Evolutionary conservation across 64 coral and sea anemone species (phyloP), one percentile per base, ranked within the genome.

Genomic region (Montipora sp.): DNA sequence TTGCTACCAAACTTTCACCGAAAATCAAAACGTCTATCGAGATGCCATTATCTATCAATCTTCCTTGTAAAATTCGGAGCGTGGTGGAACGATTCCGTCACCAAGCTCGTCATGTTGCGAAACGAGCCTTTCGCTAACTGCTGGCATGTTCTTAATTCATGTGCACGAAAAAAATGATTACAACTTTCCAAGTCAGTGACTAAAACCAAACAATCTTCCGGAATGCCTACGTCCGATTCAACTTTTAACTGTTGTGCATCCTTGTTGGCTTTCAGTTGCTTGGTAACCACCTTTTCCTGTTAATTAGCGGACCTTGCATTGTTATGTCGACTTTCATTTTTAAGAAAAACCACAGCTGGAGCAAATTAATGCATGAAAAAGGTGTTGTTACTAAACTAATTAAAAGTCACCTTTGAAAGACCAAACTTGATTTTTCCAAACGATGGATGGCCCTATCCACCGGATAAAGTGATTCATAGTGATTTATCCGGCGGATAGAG

Each of bases 181-280:
- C 36, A 47, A 16, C 27, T 48, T 83, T 67, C 60, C 44, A 21
- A 66, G 23, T 84, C 24, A 68, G 60, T 23, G 45, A 85, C 7
- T 50, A 50, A 11, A 57, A 57, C 53, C 11, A 57, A 57, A 6
- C 11, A 8, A 11, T 11, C 19, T 65, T 51, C 82, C 46, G 61
- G 82, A 85, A 85, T 50, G 63, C 47, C 36, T 83, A 2, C 9
- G 8, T 14, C 53, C 53, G 53, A 44, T 22, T 44, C 68, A 11
- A 13, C 16, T 71, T 15, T 8, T 47, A 10, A 15, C 59, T 85
- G 43, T 72, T 85, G 61, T 71, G 80, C 65, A 83, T 47, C 80
- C 18, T 47, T 83, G 27, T 13, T 36, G 75, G 49, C 3, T 78
- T 78, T 8, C 45, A 59, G 82, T 85, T 65, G 82, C 82, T 85